Percentiles rank a stretch among this genome's conserved stretches.
These are phyloP conservation scores for Protobothrops mucrosquamatus DNA, from an alignment of 2,113 vertebrate species.

Conservation along the genomic window DNA sequence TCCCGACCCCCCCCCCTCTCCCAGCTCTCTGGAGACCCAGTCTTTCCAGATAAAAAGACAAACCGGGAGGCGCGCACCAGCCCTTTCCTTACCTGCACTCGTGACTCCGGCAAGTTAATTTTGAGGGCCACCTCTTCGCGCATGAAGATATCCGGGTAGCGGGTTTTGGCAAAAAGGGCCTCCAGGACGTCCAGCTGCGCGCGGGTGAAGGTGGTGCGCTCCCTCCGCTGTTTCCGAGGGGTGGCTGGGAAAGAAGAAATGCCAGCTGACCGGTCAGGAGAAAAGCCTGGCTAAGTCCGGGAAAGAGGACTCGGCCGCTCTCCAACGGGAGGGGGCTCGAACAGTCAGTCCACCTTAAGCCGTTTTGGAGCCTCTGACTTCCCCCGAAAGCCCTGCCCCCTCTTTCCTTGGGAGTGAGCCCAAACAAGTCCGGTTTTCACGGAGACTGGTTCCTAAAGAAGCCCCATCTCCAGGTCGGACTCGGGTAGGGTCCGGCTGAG, in stretches of 20 bases:
- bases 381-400: not conserved
- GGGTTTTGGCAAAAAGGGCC: slow-evolving; percentile 92
- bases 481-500: not conserved
- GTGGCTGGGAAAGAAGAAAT: slow-evolving; percentile 71
- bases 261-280: not conserved
- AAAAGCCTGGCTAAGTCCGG: not conserved
- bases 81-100: slow-evolving; percentile 82
- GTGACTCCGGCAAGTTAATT: slow-evolving; percentile 95
- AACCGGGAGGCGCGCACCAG: not conserved
- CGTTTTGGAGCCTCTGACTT: not conserved
- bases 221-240: slow-evolving; percentile 93
- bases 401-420: too few species aligned
- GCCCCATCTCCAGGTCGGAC: not conserved
- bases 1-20: too few species aligned
- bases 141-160: slow-evolving; percentile 99
- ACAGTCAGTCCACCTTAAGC: not conserved
- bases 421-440: not conserved
- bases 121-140: slow-evolving; percentile 96
- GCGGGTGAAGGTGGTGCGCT: slow-evolving; percentile 94
- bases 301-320: not conserved
- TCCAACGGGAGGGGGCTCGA: not conserved
- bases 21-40: not conserved
- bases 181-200: slow-evolving; percentile 95
- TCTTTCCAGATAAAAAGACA: not conserved
- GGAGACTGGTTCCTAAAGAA: not conserved